Base-by-base conservation (phyloP, 2,797 vertebrate genomes). In the Euphonia xanthogaster region DNA sequence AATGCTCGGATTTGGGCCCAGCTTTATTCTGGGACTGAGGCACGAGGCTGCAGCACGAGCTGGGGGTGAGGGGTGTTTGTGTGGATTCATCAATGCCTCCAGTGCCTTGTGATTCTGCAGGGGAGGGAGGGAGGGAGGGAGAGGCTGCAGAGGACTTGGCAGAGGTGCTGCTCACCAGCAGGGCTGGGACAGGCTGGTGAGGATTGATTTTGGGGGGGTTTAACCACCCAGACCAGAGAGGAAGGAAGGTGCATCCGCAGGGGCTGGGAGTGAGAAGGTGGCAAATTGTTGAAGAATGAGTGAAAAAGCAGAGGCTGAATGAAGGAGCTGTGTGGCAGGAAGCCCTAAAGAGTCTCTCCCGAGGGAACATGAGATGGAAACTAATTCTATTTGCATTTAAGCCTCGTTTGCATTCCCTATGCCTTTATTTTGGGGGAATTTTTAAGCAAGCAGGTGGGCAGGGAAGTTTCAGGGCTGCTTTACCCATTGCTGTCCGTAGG, bases 401-500 rank as follows among this genome's bases (percentile, higher is more conserved):
- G 35, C 28, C 21, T 77, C 33, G n/a, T 27, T 71, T 18, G 55
- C 28, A 16, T 55, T 57, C 16, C 37, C n/a, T 9, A 5, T 7
- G 14, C 22, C 22, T 79, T 62, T 35, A 3, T 50, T 80, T 51
- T 21, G 55, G 51, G 78, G 47, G 55, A 19, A 13, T 33, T 35
- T 63, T 61, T 6, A 35, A 47, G 61, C 21, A 22, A 40, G 60
- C 21, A 31, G 13, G 40, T 40, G 31, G 15, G 23, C 54, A 31
- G 61, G 40, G 53, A 4, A 10, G 45, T 51, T 31, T 45, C 24
- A n/a, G 60, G 27, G 76, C n/a, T 65, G 9, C 53, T 62, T 96
- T 97, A 98, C 98, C 98, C 98, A 98, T 90, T 98, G 82, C 88
- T 98, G 98, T 13, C 98, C 98, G 1, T 98, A 98, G 27, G 97